Conservation (phyloP, 2,113 vertebrate species). For the Chaetorhynchus papuensis region DNA sequence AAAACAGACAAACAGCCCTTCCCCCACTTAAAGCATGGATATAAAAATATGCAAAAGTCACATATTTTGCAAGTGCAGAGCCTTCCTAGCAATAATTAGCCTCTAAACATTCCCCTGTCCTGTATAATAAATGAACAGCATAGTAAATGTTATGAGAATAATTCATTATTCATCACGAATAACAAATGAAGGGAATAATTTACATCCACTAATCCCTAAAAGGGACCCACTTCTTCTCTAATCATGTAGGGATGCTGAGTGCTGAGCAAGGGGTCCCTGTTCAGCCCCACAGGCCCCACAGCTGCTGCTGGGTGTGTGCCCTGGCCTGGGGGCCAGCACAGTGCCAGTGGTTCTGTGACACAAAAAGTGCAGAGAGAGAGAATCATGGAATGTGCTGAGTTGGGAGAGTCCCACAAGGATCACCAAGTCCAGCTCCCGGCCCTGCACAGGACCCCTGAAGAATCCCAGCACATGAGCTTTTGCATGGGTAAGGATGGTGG, state of each 20-base stretch:
- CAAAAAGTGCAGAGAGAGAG: neutral
- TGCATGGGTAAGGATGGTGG: neutral
- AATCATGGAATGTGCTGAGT: neutral
- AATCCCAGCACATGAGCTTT: neutral
- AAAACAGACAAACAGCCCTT: neutral
- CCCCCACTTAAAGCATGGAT: neutral
- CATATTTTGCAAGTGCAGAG: slow-evolving; percentile 4
- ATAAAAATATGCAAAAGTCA: neutral
- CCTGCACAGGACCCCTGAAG: neutral
- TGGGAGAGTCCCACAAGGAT: neutral
- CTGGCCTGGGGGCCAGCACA: neutral
- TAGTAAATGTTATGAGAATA: slow-evolving; percentile 65
- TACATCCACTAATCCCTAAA: slow-evolving; percentile 60
- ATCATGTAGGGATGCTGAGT: neutral
- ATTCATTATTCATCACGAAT: slow-evolving; percentile 75
- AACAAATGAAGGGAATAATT: slow-evolving; percentile 72
- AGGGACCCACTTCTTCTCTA: slow-evolving; percentile 29
- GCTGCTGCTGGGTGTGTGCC: neutral
- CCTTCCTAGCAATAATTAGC: slow-evolving; percentile 66
- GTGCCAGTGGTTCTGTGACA: neutral
- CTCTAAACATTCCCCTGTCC: slow-evolving; percentile 64
- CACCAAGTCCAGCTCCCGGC: rapidly evolving
- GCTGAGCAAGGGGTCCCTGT: neutral
- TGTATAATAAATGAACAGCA: slow-evolving; percentile 71
- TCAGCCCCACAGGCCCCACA: neutral